Evolutionary conservation across 1,140 invertebrate species (phyloP), one percentile per base, ranked within the genome.

Genomic region (Micrasema minimum): DNA sequence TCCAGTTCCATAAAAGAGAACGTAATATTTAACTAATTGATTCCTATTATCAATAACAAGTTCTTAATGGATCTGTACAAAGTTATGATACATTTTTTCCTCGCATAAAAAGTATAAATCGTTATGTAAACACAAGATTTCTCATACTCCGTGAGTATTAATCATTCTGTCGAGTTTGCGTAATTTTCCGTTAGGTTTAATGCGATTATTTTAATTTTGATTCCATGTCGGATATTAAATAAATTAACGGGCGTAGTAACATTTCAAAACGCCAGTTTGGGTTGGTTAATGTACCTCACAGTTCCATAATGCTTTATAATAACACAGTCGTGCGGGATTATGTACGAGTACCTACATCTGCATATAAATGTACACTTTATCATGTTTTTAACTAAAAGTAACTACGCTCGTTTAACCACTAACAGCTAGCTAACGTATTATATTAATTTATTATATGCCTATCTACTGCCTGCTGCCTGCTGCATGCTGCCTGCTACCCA

Each of bases 151-250:
- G 14, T 20, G 14, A n/a, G 16, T 16, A 51, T 66, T 66, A 50
- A 38, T 22, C 48, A 50, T 16, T 35, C 62, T 51, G 26, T 66
- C 62, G 35, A 37, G 45, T 66, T 20, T 23, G 46, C 48, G 62
- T 66, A 66, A 66, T 66, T 20, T 31, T 22, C 62, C 45, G 62
- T 66, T 66, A 50, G 23, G n/a, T 66, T 66, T 66, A 50, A 51
- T 38, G 46, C 62, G 45, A 20, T 66, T 66, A 66, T 66, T 66
- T 22, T 51, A 51, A 37, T 66, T 66, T 66, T 66, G 20, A 50
- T 38, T 31, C 26, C 41, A 46, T 31, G 45, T 66, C 45, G 14
- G 46, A 26, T 41, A 51, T 59, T 14, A 46, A 31, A 31, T 51
- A 35, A 66, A 66, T 51, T 51, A 51, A 51, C 62, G 50, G 48